Percentiles rank a stretch among this genome's conserved stretches.
These are phyloP conservation scores for Drosophila santomea DNA, from an alignment of 1,140 invertebrate species.

Conservation along the genomic window DNA sequence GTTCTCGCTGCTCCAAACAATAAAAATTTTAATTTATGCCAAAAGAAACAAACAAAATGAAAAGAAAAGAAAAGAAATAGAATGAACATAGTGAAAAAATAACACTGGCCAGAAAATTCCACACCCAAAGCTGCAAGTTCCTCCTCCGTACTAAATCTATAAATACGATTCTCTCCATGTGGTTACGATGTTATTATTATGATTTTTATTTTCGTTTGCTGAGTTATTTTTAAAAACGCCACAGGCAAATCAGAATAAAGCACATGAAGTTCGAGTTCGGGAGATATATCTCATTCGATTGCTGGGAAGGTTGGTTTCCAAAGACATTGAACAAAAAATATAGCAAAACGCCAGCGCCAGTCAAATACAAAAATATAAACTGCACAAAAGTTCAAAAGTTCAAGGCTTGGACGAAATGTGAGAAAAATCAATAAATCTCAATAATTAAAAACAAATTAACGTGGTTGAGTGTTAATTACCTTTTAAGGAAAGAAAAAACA, in stretches of 20 bases:
- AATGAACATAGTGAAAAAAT: slow-evolving; percentile 15
- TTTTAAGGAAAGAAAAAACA: slow-evolving; percentile 33
- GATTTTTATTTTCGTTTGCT: slow-evolving; percentile 28
- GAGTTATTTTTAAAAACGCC: slow-evolving; percentile 24
- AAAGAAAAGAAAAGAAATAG: background rate
- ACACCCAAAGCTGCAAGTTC: slow-evolving; percentile 23
- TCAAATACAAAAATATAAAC: background rate
- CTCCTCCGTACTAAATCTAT: slow-evolving; percentile 15
- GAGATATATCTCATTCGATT: slow-evolving; percentile 11
- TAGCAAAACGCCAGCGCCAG: background rate
- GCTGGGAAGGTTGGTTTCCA: slow-evolving; percentile 1
- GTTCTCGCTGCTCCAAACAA: slow-evolving; percentile 12
- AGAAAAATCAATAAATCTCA: slow-evolving; percentile 69
- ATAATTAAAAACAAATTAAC: slow-evolving; percentile 73
- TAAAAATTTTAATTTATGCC: slow-evolving; percentile 20
- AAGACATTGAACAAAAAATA: slow-evolving; percentile 1
- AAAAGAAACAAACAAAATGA: slow-evolving; percentile 1
- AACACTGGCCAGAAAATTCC: slow-evolving; percentile 9
- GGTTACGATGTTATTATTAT: slow-evolving; percentile 47
- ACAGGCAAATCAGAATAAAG: slow-evolving; percentile 18
- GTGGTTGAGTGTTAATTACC: slow-evolving; percentile 54
- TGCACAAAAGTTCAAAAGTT: slow-evolving; percentile 43
- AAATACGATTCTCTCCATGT: slow-evolving; percentile 49
- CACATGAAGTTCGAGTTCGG: slow-evolving; percentile 17
- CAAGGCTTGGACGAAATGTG: slow-evolving; percentile 45